Base-by-base conservation (phyloP, 2,797 vertebrate species). In the Cercopithecus mitis region DNA sequence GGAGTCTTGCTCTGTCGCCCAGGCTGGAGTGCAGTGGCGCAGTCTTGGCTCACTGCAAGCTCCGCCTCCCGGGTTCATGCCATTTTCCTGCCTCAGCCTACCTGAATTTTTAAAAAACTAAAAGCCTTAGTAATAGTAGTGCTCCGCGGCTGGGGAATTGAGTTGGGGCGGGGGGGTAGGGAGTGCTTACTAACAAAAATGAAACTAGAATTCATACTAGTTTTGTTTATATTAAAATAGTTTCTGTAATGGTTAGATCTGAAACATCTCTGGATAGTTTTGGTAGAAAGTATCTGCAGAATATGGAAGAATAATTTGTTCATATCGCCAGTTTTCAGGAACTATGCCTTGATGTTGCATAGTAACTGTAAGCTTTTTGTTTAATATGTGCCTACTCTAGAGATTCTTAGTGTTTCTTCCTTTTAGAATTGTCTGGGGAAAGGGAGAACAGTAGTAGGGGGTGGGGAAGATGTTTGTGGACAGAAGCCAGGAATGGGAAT, bases 171-270 rank as follows among this genome's bases (percentile, higher is more conserved):
- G 39, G 17, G 17, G 33, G n/a, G 2, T 19, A 27, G 33, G 36
- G 39, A n/a, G 5, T 19, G 50, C 15, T 91, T 41, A 27, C 45
- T 57, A 33, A 85, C n/a, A 77, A 15, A 88, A 85, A 47, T 83
- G 57, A 81, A 91, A n/a, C 73, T 57, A 17, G 43, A 57, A 25
- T 47, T 80, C 47, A 55, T 94, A 67, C 47, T 77, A 43, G 1
- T 43, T 61, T 83, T 88, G 30, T 90, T 93, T 55, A 33, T 81
- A n/a, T 91, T 93, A 77, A 58, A 87, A 75, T 58, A 85, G 43
- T 77, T 93, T 33, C 61, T 94, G 2, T 52, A 58, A 70, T 79
- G 94, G 85, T 92, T 83, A 55, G 47, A 33, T 90, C 55, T 52
- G n/a, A 96, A 39, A 22, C 33, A 47, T 90, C 43, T 89, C 41